Evolutionary conservation across 1,140 invertebrate genomes (phyloP).

Genomic region (Drosophila pectinifera): DNA sequence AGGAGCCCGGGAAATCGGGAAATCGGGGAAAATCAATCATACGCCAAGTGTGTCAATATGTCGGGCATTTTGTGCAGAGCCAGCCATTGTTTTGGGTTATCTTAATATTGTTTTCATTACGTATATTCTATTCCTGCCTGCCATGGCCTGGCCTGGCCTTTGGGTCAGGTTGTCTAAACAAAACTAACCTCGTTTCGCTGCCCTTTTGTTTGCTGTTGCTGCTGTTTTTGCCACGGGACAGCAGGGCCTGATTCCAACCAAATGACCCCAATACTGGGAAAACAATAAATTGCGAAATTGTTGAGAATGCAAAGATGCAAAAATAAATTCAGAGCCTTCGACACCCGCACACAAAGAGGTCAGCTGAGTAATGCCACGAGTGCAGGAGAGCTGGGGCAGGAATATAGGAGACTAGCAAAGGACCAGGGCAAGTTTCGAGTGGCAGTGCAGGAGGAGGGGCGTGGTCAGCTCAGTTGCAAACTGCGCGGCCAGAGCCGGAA

Average conservation of each 20-base stretch:
- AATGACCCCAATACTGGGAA: constrained; percentile 79
- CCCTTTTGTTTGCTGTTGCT: constrained; percentile 34
- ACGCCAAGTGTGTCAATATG: constrained; percentile 77
- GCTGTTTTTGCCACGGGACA: constrained; percentile 15
- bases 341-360: constrained; percentile 59
- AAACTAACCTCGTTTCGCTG: constrained; percentile 72
- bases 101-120: constrained; percentile 50
- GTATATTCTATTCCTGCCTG: constrained; percentile 20
- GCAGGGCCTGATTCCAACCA: constrained; percentile 44
- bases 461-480: constrained; percentile 37
- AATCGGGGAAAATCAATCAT: constrained; percentile 69
- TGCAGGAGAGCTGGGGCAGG: constrained; percentile 11
- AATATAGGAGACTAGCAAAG: constrained; percentile 42
- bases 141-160: constrained; percentile 38
- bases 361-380: constrained; percentile 29
- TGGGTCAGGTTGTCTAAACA: constrained; percentile 73
- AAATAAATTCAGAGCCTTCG: constrained; percentile 75
- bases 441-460: not conserved
- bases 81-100: constrained; percentile 43
- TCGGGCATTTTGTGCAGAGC: constrained; percentile 70
- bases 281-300: constrained; percentile 76
- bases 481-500: constrained; percentile 29
- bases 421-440: constrained; percentile 42
- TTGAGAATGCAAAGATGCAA: constrained; percentile 77
- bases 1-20: constrained; percentile 3